Base-by-base conservation (phyloP, 2,888 invertebrate species). In the Oxystoma pomonae region DNA sequence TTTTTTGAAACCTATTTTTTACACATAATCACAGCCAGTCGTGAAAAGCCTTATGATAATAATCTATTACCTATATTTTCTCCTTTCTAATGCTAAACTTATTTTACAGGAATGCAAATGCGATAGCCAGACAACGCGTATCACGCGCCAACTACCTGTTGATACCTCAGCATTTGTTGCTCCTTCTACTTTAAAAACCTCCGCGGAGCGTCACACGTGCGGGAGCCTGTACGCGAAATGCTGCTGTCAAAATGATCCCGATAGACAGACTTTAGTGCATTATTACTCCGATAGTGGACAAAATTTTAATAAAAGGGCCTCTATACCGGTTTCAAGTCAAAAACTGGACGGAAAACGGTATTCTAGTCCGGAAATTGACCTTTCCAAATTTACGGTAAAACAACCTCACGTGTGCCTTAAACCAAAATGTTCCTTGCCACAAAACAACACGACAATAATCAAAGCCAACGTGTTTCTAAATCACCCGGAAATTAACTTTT, bases 191-290 rank as follows among this genome's bases (percentile, higher is more conserved):
- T 35, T 12, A 35, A 35, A 35, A 35, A 35, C 3, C 35, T 35
- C 35, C 35, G n/a, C n/a, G n/a, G 35, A 35, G 35, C 57, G 3
- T 16, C 19, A 58, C 66, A 78, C 79, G 70, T 81, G 81, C 73
- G 81, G 81, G 66, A 80, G 81, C 69, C 70, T 80, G 60, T 81
- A 77, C 72, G 81, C 80, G 55, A 80, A 81, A 73, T 81, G 81
- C 70, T 73, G 73, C 59, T 79, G 80, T 67, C 72, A 74, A 70
- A 71, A 76, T 72, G 75, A 72, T 19, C 62, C 58, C 57, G 63
- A 66, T 58, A 57, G 61, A 20, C 57, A 65, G 35, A 51, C 67
- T 55, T 59, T 65, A 22, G 52, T 59, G 51, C 66, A 61, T 7
- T 59, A 63, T 52, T 65, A 58, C 51, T 64, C 65, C 35, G 51